Evolutionary conservation across 2,113 vertebrate species (phyloP).

Genomic region (Theristicus caerulescens): DNA sequence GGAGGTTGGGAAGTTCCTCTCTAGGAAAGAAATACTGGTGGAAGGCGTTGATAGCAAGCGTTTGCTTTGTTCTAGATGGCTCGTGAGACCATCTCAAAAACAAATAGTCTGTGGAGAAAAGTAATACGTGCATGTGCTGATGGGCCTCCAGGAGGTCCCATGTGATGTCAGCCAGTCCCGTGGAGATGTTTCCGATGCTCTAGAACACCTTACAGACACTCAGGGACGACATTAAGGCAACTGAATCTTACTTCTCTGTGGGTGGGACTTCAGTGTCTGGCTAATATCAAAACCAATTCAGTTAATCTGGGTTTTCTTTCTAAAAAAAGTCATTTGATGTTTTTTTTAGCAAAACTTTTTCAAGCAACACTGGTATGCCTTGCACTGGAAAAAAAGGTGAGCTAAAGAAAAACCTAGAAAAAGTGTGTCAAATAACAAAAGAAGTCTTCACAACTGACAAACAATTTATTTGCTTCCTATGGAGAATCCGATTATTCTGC

Average conservation of each 20-base stretch:
- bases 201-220: background rate
- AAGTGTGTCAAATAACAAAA: background rate
- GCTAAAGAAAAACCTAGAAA: background rate
- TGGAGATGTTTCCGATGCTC: background rate
- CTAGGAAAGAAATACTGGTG: background rate
- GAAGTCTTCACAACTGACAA: background rate
- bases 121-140: background rate
- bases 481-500: background rate
- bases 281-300: background rate
- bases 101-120: background rate
- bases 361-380: background rate
- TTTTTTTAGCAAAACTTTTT: background rate
- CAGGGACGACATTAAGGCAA: background rate
- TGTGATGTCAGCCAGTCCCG: accelerated
- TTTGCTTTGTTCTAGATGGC: background rate
- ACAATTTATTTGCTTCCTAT: background rate
- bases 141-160: background rate
- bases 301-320: background rate
- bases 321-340: background rate
- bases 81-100: background rate
- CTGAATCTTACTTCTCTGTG: background rate
- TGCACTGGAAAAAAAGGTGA: background rate
- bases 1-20: background rate
- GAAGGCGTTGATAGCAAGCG: background rate
- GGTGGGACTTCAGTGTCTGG: background rate